A percentile compares a stretch with the other conserved stretches of the same genome.
Evolutionary conservation across 2,113 vertebrate genomes (phyloP).

Genomic region (Mesembrinibis cayennensis): DNA sequence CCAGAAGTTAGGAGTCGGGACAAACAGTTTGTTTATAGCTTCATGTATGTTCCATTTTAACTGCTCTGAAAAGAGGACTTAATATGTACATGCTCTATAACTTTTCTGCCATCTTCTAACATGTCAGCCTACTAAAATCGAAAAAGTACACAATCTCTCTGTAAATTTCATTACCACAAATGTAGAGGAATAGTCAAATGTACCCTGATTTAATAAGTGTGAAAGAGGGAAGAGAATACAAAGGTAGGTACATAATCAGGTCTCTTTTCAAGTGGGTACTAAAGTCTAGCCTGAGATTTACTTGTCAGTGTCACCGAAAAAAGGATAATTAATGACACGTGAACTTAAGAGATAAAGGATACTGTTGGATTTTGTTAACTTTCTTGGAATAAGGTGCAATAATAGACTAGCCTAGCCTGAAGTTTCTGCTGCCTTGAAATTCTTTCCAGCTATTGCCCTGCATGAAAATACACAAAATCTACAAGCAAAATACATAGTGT

Average conservation of each 20-base stretch:
- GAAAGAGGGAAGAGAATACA: constrained; percentile 42
- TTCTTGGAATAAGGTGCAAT: constrained; percentile 42
- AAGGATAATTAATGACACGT: constrained; percentile 64
- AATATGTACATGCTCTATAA: background rate
- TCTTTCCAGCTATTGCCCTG: background rate
- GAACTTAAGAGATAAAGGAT: constrained; percentile 55
- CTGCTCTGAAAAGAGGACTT: constrained; percentile 17
- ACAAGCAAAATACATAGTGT: background rate
- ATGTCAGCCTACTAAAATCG: constrained; percentile 16
- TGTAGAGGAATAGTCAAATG: background rate
- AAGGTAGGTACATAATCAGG: constrained; percentile 32
- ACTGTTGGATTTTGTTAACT: constrained; percentile 43
- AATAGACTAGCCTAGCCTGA: background rate
- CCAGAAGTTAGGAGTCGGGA: background rate
- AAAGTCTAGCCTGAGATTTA: constrained; percentile 60
- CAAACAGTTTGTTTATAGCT: background rate
- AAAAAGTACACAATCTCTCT: constrained; percentile 9
- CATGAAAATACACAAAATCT: background rate
- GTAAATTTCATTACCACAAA: constrained; percentile 21
- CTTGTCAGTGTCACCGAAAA: constrained; percentile 54
- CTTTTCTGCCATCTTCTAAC: constrained; percentile 31
- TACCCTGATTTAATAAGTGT: constrained; percentile 41
- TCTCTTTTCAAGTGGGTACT: constrained; percentile 40
- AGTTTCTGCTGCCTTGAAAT: constrained; percentile 42
- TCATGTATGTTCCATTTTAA: background rate